phyloP scores from a whole-genome alignment of 2,888 invertebrate species.

The Xanthia icteritia region DNA sequence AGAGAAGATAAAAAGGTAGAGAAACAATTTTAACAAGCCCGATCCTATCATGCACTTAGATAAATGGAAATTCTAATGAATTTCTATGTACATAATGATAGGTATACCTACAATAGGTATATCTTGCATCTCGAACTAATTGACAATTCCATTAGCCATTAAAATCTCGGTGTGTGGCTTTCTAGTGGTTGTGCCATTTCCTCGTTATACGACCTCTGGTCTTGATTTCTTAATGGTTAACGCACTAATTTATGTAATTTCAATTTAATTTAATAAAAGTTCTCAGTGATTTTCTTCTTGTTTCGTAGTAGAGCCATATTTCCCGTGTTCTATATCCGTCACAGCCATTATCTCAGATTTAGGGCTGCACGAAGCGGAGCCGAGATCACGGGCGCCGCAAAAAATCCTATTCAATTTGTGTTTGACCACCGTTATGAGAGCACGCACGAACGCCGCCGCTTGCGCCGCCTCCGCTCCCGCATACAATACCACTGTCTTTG shows the following conservation, averaged over 20 bases:
- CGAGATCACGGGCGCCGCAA: conserved; percentile 78
- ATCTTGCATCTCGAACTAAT: conserved; percentile 38
- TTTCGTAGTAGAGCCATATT: conserved; percentile 51
- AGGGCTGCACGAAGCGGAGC: conserved; percentile 79
- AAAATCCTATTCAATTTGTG: conserved; percentile 86
- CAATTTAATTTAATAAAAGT: conserved; percentile 10
- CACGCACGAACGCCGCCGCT: conserved; percentile 82
- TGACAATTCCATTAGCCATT: conserved; percentile 55
- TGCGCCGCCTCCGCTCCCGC: conserved; percentile 69
- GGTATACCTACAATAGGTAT: conserved; percentile 2
- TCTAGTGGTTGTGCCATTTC: conserved; percentile 44
- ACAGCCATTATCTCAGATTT: conserved; percentile 82
- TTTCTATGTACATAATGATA: conserved; percentile 2
- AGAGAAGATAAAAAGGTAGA: not conserved
- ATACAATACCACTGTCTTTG: conserved; percentile 74
- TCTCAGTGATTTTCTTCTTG: conserved; percentile 15
- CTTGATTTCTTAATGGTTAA: conserved; percentile 34
- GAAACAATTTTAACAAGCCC: conserved; percentile 15
- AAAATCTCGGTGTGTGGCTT: conserved; percentile 47
- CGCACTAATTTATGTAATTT: conserved; percentile 23
- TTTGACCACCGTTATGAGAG: conserved; percentile 83
- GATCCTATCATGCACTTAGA: conserved; percentile 5
- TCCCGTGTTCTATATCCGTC: conserved; percentile 71
- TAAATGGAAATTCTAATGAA: conserved; percentile 32
- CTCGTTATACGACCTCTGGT: conserved; percentile 38